A percentile compares a stretch with the other conserved stretches of the same genome.
These are phyloP conservation scores for Zhuqinia jingwanae DNA, from an alignment of 2,888 invertebrate species.

Conservation along the genomic window DNA sequence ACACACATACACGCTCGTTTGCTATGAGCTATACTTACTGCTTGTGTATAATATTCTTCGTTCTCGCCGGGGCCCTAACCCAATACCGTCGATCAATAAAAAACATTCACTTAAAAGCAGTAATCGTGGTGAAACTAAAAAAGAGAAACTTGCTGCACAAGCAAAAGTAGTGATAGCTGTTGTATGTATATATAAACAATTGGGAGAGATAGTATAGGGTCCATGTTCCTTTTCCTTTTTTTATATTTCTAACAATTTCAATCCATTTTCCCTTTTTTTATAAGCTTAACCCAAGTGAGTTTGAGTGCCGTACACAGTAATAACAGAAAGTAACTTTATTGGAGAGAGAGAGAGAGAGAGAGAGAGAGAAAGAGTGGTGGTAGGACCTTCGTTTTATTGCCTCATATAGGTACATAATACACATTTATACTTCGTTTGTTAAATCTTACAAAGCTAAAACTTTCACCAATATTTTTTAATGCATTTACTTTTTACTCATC, in stretches of 20 bases:
- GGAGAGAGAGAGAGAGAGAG: too few species aligned
- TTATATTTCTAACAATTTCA: background rate
- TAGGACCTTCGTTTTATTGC: constrained; percentile 24
- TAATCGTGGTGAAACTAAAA: constrained; percentile 45
- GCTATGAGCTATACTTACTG: background rate
- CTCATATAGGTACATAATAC: too few species aligned
- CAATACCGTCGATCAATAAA: constrained; percentile 75
- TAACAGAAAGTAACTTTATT: constrained; percentile 1
- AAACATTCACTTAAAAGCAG: constrained; percentile 68
- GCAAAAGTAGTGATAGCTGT: background rate
- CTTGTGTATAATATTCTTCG: constrained; percentile 17
- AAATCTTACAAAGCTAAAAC: constrained; percentile 28
- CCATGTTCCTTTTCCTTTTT: constrained; percentile 26
- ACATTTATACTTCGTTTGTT: background rate
- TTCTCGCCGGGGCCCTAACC: constrained; percentile 53
- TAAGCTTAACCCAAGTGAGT: constrained; percentile 7
- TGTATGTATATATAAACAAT: constrained; percentile 39
- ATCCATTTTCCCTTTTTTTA: constrained; percentile 33
- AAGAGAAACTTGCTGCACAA: constrained; percentile 36
- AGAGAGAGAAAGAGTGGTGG: too few species aligned
- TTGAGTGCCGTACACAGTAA: background rate
- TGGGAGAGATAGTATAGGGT: constrained; percentile 55
- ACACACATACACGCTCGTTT: constrained; percentile 6
- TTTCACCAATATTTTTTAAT: constrained; percentile 63
- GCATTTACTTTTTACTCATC: constrained; percentile 47